A percentile compares a stretch with the other conserved stretches of the same genome.
These are phyloP conservation scores for Tarsius wallacei DNA, from an alignment of 2,797 vertebrate genomes.

Conservation along the genomic window DNA sequence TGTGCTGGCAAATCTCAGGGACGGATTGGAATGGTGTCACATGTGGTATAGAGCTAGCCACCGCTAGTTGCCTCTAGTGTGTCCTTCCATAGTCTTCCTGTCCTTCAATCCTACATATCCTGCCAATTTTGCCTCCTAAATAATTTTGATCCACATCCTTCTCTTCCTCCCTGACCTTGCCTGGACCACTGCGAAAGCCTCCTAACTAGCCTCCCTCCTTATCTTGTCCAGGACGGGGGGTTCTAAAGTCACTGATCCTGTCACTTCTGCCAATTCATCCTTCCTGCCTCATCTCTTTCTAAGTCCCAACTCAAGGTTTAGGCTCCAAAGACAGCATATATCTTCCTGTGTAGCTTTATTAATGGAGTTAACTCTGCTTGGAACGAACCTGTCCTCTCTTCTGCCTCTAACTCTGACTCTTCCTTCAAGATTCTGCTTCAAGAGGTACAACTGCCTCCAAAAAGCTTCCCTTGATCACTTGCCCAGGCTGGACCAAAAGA, in stretches of 20 bases:
- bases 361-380: not conserved
- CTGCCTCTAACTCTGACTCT: not conserved
- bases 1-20: not conserved
- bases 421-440: not conserved
- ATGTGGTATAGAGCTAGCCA: fast-evolving
- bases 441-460: not conserved
- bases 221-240: not conserved
- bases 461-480: no score
- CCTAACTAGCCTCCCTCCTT: not conserved
- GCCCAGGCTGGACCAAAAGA: not conserved
- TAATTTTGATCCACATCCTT: not conserved
- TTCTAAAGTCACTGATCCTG: not conserved
- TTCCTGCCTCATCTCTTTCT: not conserved
- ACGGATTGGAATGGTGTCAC: not conserved
- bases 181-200: not conserved
- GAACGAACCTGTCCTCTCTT: not conserved
- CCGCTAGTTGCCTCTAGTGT: not conserved
- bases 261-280: not conserved
- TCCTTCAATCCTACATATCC: not conserved
- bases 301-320: not conserved
- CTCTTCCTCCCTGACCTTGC: not conserved
- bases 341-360: not conserved
- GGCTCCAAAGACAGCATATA: not conserved
- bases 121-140: not conserved
- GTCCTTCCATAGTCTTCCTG: no score